Evolutionary conservation across 1,140 invertebrate genomes (phyloP).

Genomic region (Ditylenchus dipsaci): DNA sequence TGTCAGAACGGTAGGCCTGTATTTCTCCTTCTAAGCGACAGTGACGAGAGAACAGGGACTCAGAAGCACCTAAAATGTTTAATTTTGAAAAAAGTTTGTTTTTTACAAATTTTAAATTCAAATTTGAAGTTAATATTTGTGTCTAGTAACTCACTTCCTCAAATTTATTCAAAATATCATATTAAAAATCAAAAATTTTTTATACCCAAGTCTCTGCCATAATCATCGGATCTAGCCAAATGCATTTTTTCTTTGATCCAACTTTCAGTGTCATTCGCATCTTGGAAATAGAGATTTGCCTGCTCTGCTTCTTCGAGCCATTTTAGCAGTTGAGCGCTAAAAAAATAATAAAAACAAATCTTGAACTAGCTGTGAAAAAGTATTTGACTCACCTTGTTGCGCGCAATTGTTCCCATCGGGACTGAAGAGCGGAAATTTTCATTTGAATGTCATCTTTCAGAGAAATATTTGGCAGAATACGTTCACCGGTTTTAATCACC

Average conservation of each 20-base stretch:
- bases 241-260: constrained; percentile 88
- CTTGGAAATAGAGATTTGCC: constrained; percentile 63
- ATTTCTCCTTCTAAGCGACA: constrained; percentile 83
- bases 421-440: constrained; percentile 62
- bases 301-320: constrained; percentile 87
- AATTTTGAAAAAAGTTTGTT: too few relatives aligned
- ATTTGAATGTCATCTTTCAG: constrained; percentile 63
- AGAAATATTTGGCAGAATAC: constrained; percentile 71
- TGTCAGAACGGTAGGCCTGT: constrained; percentile 80
- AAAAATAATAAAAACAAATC: too few relatives aligned
- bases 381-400: constrained; percentile 64
- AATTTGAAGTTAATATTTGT: not conserved
- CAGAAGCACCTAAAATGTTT: constrained; percentile 67
- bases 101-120: not conserved
- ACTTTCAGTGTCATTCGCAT: constrained; percentile 93
- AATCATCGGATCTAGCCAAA: constrained; percentile 78
- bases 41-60: constrained; percentile 66
- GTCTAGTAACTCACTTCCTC: too few relatives aligned
- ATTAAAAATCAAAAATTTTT: too few relatives aligned
- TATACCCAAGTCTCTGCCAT: constrained; percentile 73
- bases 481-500: constrained; percentile 70
- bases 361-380: too few relatives aligned
- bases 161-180: too few relatives aligned
- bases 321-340: constrained; percentile 72
- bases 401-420: constrained; percentile 73